Conservation (phyloP, 2,888 invertebrate species). For the Onchidella celtica region DNA sequence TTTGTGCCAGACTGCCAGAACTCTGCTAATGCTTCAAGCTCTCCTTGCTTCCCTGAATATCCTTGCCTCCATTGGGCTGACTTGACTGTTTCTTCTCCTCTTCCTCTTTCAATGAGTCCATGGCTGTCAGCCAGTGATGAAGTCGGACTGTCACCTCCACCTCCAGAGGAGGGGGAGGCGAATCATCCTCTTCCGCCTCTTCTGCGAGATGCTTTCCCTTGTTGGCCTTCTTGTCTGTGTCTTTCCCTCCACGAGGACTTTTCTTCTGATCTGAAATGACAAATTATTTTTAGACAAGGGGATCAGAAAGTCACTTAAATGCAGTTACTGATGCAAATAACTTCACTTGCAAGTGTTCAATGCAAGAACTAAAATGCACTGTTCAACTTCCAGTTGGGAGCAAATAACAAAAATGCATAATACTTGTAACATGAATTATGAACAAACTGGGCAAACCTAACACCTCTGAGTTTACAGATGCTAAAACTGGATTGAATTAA, state of each 20-base stretch:
- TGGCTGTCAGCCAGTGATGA: constrained; percentile 76
- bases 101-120: constrained; percentile 68
- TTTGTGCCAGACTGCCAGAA: too few relatives aligned
- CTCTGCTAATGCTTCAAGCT: background rate
- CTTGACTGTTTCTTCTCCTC: background rate
- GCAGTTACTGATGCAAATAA: too few relatives aligned
- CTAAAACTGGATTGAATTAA: too few relatives aligned
- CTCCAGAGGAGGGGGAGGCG: constrained; percentile 70
- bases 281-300: background rate
- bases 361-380: too few relatives aligned
- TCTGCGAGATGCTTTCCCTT: constrained; percentile 58
- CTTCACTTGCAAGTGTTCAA: background rate
- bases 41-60: background rate
- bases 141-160: constrained; percentile 68
- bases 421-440: too few relatives aligned
- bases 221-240: constrained; percentile 54
- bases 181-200: constrained; percentile 50
- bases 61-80: background rate
- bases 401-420: too few relatives aligned
- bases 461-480: too few relatives aligned
- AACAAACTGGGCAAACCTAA: too few relatives aligned
- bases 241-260: constrained; percentile 4
- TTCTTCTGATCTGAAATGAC: constrained; percentile 26
- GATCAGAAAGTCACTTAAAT: too few relatives aligned
- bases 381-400: too few relatives aligned